Conservation (phyloP, 35 echinoderm and acorn worm species). For the Apostichopus parvimensis region DNA sequence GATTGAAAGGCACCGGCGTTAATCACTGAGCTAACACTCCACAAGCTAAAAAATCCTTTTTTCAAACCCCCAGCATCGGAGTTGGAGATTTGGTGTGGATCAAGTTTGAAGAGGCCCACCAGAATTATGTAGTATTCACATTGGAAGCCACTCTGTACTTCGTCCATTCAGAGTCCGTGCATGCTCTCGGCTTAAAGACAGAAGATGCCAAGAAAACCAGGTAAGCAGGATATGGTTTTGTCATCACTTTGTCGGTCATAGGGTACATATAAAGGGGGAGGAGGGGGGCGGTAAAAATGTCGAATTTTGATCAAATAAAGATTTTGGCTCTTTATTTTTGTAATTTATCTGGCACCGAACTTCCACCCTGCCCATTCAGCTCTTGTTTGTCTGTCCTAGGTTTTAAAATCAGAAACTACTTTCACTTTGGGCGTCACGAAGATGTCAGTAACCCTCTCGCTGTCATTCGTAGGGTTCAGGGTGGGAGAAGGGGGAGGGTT, state of each 20-base stretch:
- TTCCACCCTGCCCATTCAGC: background rate
- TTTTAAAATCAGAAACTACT: too few relatives aligned
- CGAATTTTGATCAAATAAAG: background rate
- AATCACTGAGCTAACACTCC: too few relatives aligned
- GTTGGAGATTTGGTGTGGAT: conserved; percentile 84
- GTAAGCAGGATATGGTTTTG: background rate
- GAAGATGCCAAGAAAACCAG: conserved; percentile 26
- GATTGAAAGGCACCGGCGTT: too few relatives aligned
- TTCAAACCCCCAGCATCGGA: conserved; percentile 58
- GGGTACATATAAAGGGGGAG: background rate
- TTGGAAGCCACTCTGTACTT: conserved; percentile 89
- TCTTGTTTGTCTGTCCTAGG: background rate
- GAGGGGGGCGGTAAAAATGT: background rate
- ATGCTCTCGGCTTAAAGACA: conserved; percentile 70
- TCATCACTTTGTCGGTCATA: background rate
- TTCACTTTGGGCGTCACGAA: too few relatives aligned
- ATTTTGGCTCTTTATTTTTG: too few relatives aligned
- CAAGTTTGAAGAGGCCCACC: conserved; percentile 84
- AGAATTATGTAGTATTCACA: conserved; percentile 94
- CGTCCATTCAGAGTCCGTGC: conserved; percentile 89
- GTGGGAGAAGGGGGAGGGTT: too few relatives aligned
- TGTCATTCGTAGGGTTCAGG: too few relatives aligned
- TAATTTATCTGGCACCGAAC: too few relatives aligned
- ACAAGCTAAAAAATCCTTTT: too few relatives aligned
- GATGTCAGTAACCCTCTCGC: too few relatives aligned